Base-by-base conservation (phyloP, 2,888 invertebrate species). In the Dyspetes luteomarginatus region DNA sequence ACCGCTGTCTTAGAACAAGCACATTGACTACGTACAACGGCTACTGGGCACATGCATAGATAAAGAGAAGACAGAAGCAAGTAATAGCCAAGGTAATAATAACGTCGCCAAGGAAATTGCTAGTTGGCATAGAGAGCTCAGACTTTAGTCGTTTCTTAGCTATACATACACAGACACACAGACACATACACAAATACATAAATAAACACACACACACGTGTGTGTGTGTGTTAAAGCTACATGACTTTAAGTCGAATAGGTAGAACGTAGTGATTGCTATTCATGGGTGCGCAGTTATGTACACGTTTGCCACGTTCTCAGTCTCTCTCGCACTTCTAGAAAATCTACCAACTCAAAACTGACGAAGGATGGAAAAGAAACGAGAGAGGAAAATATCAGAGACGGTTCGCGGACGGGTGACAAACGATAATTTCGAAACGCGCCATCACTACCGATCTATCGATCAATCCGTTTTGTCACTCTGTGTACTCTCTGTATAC, bases 401-500 rank as follows among this genome's bases (percentile, higher is more conserved):
- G 43, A 72, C 43, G 45, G 22, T 48, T 26, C 71, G 50, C 43
- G 64, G 64, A 83, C 80, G 50, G 67, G 80, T 84, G 83, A 84
- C 81, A 82, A 84, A 83, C 74, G 83, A 83, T 83, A 60, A 82
- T 82, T 84, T 81, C 72, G 64, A 78, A 83, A 83, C 74, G 77
- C 64, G 73, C 72, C 75, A 75, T 81, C 78, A 65, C 65, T 52
- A 78, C 75, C 76, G 73, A 78, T 83, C 80, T 71, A 84, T 84
- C 83, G 75, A 84, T 84, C 83, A 81, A 82, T 83, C 82, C 64
- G 74, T 82, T 83, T 83, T 78, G 76, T 83, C 76, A 73, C 58
- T 43, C 52, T 50, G n/a, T n/a, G 1, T 50, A 9, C 55, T 22
- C 24, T 55, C 24, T 28, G 36, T 36, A 5, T 48, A 64, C 17